Conservation (phyloP, 2,113 vertebrate species). For the Calyptomena viridis region DNA sequence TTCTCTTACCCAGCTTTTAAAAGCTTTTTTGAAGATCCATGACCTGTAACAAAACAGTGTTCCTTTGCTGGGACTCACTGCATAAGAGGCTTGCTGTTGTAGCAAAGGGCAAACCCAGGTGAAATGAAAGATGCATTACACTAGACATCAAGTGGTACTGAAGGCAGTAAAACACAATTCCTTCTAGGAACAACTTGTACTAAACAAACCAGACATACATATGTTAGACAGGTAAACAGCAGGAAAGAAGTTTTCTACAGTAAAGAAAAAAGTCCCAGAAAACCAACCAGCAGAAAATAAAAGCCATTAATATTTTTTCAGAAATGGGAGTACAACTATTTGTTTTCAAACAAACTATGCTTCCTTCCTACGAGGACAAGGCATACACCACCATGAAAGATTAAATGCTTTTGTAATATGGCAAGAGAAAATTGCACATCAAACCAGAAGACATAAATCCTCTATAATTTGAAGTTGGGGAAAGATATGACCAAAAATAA, state of each 20-base stretch:
- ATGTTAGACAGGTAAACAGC: not conserved
- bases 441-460: not conserved
- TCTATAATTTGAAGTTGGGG: not conserved
- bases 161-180: not conserved
- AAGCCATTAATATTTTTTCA: fast-evolving
- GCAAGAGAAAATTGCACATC: not conserved
- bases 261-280: not conserved
- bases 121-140: not conserved
- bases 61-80: not conserved
- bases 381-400: not conserved
- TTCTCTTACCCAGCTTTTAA: not conserved
- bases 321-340: not conserved
- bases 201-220: not conserved
- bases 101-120: not conserved
- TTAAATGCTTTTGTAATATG: fast-evolving
- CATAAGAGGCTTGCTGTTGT: not conserved
- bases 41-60: not conserved
- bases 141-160: not conserved
- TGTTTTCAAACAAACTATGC: not conserved
- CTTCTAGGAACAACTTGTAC: not conserved
- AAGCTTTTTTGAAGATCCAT: not conserved
- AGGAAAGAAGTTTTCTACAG: not conserved
- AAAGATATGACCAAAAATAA: not conserved
- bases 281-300: not conserved
- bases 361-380: not conserved